Evolutionary conservation across 2,888 invertebrate genomes (phyloP), one percentile per base, ranked within the genome.

Genomic region (Trachelus tabidus): DNA sequence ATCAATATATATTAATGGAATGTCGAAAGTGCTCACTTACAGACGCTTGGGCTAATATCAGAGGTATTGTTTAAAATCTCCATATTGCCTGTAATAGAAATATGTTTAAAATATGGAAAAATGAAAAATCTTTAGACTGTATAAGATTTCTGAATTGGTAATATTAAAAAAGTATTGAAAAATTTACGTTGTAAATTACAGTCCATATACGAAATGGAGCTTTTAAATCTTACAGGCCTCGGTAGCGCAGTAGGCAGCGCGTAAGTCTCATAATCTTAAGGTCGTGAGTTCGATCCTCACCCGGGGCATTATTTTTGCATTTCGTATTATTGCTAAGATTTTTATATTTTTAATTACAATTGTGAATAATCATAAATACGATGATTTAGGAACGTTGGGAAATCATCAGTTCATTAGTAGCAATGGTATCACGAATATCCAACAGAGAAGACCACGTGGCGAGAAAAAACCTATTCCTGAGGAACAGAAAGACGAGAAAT

Each of bases 221-320:
- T 15, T 0, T 23, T 40, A 4, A 2, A 80, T 33, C 11, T 40
- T 77, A 87, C 77, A 40, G 31, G 95, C 95, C 95, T 95, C 95
- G 95, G 94, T 95, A 94, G 95, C 95, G 95, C 96, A 96, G 96
- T 95, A 94, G 96, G 96, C 94, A 96, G 96, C 95, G 96, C 96
- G 96, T 96, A 95, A 96, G 95, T 96, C 96, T 96, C 95, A 96
- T 96, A 95, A 96, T 96, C 95, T 96, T 95, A 95, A 96, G 96
- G 95, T 95, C 96, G 96, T 95, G 96, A 96, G 96, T 96, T 96
- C 96, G 96, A 96, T 95, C 96, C 96, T 96, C 96, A 96, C 96
- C 95, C 95, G 95, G 96, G 95, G 95, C 95, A 95, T 88, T 80
- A 82, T 80, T 89, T 91, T 91, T 91, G 81, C 83, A 78, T 75